Evolutionary conservation across 2,888 invertebrate genomes (phyloP).

Genomic region (Drosophila aldrichi): DNA sequence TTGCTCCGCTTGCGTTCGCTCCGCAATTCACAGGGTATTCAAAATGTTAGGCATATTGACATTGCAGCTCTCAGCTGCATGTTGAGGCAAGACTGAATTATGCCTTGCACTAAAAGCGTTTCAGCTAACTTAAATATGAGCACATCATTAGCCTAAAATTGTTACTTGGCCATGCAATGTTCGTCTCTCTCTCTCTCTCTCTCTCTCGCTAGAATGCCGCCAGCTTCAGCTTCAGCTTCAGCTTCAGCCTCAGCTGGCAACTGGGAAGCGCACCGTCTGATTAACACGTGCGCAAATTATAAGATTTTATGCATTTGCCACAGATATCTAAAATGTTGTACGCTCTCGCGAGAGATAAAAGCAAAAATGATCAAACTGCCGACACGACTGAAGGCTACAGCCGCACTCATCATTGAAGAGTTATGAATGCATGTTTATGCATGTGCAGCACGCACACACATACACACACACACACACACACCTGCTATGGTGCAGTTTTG

Average conservation of each 20-base stretch:
- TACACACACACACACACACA: slow-evolving; percentile 49
- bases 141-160: slow-evolving; percentile 81
- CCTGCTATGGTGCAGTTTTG: slow-evolving; percentile 44
- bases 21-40: slow-evolving; percentile 32
- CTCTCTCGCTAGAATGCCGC: neutral
- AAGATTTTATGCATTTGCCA: slow-evolving; percentile 82
- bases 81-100: slow-evolving; percentile 51
- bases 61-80: slow-evolving; percentile 15
- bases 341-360: slow-evolving; percentile 66
- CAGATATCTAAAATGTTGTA: slow-evolving; percentile 71
- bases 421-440: slow-evolving; percentile 75
- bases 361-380: slow-evolving; percentile 71
- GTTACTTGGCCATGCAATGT: slow-evolving; percentile 68
- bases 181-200: too few relatives aligned
- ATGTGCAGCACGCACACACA: slow-evolving; percentile 69
- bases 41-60: neutral
- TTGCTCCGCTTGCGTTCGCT: neutral
- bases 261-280: slow-evolving; percentile 67
- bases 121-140: slow-evolving; percentile 79
- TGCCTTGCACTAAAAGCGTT: slow-evolving; percentile 79
- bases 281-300: slow-evolving; percentile 81
- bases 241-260: slow-evolving; percentile 8
- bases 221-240: neutral
- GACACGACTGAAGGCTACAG: slow-evolving; percentile 46
- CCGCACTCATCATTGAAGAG: slow-evolving; percentile 60